These are phyloP conservation scores for Turritopsis dohrnii DNA, from an alignment of 30 jellyfish, hydroid and myxozoan genomes.

Conservation along the genomic window DNA sequence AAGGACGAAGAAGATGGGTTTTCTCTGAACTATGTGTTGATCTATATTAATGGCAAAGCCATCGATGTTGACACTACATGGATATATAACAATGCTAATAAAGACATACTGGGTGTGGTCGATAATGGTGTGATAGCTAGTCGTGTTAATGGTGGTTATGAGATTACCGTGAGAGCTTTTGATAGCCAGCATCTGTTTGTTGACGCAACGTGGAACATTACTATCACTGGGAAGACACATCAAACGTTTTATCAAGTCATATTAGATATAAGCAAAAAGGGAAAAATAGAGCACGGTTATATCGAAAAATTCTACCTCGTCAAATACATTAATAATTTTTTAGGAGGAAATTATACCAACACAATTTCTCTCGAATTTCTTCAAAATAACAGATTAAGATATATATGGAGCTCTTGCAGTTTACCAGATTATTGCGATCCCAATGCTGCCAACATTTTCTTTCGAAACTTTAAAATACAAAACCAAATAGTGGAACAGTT, in stretches of 20 bases:
- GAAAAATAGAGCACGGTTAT: constrained; percentile 20
- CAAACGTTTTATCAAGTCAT: constrained; percentile 45
- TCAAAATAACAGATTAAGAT: constrained; percentile 15
- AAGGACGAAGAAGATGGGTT: constrained; percentile 70
- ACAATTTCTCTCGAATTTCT: constrained; percentile 28
- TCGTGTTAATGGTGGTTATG: constrained; percentile 54
- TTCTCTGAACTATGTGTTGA: constrained; percentile 30
- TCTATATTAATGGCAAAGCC: constrained; percentile 54
- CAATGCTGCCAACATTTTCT: constrained; percentile 40
- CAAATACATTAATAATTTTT: constrained; percentile 29
- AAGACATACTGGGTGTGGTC: background rate
- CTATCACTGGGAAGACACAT: constrained; percentile 44
- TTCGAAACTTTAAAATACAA: constrained; percentile 12
- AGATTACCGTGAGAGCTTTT: constrained; percentile 71
- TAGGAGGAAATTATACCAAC: constrained; percentile 41
- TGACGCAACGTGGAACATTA: constrained; percentile 53
- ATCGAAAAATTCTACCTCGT: constrained; percentile 37
- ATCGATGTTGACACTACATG: constrained; percentile 56
- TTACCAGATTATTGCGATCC: constrained; percentile 63
- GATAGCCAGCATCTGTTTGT: constrained; percentile 58
- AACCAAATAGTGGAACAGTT: constrained; percentile 35
- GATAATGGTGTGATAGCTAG: constrained; percentile 29
- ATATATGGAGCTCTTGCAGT: constrained; percentile 57
- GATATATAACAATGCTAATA: constrained; percentile 28
- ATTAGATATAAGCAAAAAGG: constrained; percentile 31